Evolutionary conservation across 2,888 invertebrate species (phyloP).

Genomic region (Tipula unca): DNA sequence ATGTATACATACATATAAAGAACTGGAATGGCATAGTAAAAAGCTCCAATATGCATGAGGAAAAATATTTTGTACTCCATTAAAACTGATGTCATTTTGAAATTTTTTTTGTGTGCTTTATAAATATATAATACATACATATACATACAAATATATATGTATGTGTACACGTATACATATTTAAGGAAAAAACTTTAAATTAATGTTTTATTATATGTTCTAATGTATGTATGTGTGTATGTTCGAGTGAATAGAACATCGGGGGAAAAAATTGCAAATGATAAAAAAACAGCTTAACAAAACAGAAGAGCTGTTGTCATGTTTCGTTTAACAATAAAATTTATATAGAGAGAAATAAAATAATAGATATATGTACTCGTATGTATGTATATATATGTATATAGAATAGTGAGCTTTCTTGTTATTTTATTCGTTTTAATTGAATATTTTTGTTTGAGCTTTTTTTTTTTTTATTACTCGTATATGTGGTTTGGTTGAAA

Average conservation of each 20-base stretch:
- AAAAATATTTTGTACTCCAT: not conserved
- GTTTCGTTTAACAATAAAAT: not conserved
- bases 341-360: not conserved
- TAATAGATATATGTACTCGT: no score
- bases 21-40: not conserved
- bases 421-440: not conserved
- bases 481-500: not conserved
- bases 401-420: not conserved
- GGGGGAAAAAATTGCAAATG: not conserved
- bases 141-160: no score
- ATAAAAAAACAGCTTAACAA: not conserved
- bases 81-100: not conserved
- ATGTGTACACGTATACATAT: not conserved
- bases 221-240: not conserved
- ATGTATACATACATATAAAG: not conserved
- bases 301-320: not conserved
- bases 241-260: not conserved
- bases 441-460: not conserved
- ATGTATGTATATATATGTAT: no score
- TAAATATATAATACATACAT: not conserved
- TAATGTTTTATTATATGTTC: not conserved
- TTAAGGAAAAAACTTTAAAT: not conserved
- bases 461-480: not conserved
- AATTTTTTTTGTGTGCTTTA: not conserved
- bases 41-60: not conserved